These are phyloP conservation scores for Carposina sasakii DNA, from an alignment of 1,140 invertebrate genomes.

Conservation along the genomic window DNA sequence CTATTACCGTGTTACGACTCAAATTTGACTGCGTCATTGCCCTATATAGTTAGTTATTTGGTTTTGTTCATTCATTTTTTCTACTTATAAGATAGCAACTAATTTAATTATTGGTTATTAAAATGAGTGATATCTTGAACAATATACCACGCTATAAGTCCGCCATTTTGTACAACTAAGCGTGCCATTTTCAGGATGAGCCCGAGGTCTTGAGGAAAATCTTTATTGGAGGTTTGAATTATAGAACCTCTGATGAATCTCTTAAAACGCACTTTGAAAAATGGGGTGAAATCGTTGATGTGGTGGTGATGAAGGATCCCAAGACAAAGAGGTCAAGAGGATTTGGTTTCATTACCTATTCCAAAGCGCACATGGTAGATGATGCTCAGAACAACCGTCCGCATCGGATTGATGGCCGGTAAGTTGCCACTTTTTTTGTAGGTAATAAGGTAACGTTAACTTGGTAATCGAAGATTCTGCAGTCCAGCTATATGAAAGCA, in stretches of 20 bases:
- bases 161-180: slow-evolving; percentile 62
- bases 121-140: slow-evolving; percentile 11
- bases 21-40: not conserved
- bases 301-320: slow-evolving; percentile 98
- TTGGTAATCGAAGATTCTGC: slow-evolving; percentile 24
- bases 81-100: too few species aligned
- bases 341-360: slow-evolving; percentile 98
- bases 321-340: slow-evolving; percentile 93
- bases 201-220: slow-evolving; percentile 96
- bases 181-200: slow-evolving; percentile 75
- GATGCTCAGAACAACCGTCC: slow-evolving; percentile 91
- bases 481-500: slow-evolving; percentile 62
- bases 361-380: slow-evolving; percentile 94
- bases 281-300: slow-evolving; percentile 98
- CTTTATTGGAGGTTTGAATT: slow-evolving; percentile 97
- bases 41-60: not conserved
- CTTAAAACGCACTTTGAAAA: slow-evolving; percentile 95
- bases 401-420: slow-evolving; percentile 78
- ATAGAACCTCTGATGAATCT: slow-evolving; percentile 95
- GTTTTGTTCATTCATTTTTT: slow-evolving; percentile 6
- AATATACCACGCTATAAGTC: slow-evolving; percentile 26
- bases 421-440: slow-evolving; percentile 28
- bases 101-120: slow-evolving; percentile 1
- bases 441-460: not conserved
- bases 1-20: not conserved